Evolutionary conservation across 2,113 vertebrate genomes (phyloP).

Genomic region (Clarias batrachus): DNA sequence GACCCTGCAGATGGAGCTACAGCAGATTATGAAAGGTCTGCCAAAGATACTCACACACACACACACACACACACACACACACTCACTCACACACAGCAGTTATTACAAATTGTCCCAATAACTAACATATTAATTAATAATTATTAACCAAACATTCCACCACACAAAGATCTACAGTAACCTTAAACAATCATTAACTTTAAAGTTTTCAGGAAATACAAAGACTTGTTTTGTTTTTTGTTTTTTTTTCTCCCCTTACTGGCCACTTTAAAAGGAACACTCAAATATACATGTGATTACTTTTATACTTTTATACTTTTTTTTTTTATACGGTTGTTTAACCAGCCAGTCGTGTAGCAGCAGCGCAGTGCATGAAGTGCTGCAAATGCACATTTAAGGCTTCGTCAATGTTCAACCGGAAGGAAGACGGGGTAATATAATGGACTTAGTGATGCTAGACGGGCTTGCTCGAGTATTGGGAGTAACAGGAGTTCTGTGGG

Average conservation of each 20-base stretch:
- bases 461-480: background rate
- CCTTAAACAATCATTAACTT: background rate
- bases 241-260: background rate
- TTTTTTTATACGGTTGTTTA: background rate
- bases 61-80: background rate
- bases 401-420: background rate
- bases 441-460: background rate
- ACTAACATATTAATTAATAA: no score
- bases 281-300: background rate
- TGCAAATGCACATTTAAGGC: background rate
- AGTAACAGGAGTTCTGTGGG: background rate
- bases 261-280: background rate
- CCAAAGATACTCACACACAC: background rate
- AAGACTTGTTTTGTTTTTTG: background rate
- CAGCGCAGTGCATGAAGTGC: background rate
- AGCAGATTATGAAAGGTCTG: constrained; percentile 96
- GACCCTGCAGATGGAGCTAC: constrained; percentile 93
- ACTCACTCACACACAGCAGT: background rate
- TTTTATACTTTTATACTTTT: no score
- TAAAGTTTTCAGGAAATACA: background rate
- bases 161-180: background rate
- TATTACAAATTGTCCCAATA: no score
- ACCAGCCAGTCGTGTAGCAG: background rate
- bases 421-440: background rate
- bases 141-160: background rate